A percentile compares a stretch with the other conserved stretches of the same genome.
phyloP scores from a whole-genome alignment of 2,113 vertebrate species.

The Zeus faber region DNA sequence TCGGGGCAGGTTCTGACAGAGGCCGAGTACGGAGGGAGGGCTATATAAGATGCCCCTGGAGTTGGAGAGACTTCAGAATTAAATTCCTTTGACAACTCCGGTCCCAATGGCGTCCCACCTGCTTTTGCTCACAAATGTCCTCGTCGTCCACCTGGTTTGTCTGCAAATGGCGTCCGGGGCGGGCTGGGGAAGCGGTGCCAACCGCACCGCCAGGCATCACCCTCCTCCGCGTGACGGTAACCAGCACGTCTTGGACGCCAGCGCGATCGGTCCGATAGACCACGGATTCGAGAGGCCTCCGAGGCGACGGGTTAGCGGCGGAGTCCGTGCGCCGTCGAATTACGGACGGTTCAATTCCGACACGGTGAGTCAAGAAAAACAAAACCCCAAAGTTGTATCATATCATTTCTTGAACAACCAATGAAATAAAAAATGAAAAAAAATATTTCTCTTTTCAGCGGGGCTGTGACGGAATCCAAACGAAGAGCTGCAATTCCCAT shows the following conservation, averaged over 20 bases:
- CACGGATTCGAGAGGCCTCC: conserved; percentile 1
- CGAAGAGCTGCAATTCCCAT: conserved; percentile 50
- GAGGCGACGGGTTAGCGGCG: neutral
- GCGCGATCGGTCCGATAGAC: too few species aligned
- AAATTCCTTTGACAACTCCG: neutral
- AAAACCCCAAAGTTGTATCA: too few species aligned
- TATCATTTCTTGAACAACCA: too few species aligned
- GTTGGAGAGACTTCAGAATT: neutral
- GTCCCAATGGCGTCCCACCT: neutral
- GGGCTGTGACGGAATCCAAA: conserved; percentile 57
- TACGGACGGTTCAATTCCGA: conserved; percentile 36
- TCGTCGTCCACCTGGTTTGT: conserved; percentile 15
- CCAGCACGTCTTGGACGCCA: too few species aligned
- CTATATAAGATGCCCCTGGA: conserved; percentile 10
- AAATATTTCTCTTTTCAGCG: conserved; percentile 32
- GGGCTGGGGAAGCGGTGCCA: too few species aligned
- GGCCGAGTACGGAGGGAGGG: conserved; percentile 2
- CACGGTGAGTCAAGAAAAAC: conserved; percentile 34
- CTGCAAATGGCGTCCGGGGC: neutral
- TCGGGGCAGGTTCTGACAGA: conserved; percentile 2
- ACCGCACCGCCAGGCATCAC: too few species aligned
- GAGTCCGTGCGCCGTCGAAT: neutral
- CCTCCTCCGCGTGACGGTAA: too few species aligned
- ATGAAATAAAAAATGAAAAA: too few species aligned
- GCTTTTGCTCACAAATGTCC: neutral